Evolutionary conservation across 2,888 invertebrate species (phyloP).

Genomic region (Philereme vetulata): DNA sequence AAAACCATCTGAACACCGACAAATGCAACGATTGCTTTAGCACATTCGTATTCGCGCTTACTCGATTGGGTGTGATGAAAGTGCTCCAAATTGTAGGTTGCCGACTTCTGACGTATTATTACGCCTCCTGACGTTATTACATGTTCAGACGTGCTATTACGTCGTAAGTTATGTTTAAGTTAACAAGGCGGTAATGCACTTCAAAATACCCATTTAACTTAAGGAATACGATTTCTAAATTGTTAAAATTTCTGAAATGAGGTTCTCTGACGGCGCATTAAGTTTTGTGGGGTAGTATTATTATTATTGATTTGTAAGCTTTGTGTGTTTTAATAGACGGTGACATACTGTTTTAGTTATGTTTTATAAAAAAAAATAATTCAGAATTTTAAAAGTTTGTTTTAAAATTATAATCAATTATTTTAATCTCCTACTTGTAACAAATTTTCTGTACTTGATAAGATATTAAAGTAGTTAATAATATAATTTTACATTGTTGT

Average conservation of each 20-base stretch:
- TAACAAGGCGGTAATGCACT: conserved; percentile 38
- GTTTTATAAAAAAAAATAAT: too few relatives aligned
- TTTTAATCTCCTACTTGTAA: too few relatives aligned
- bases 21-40: background rate
- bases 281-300: too few relatives aligned
- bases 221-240: conserved; percentile 29
- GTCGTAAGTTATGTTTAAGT: conserved; percentile 35
- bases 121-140: conserved; percentile 33
- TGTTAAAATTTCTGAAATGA: conserved; percentile 12
- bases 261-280: too few relatives aligned
- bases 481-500: background rate
- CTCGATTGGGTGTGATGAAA: conserved; percentile 59
- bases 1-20: background rate
- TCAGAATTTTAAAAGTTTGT: too few relatives aligned
- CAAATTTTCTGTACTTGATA: too few relatives aligned
- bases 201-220: conserved; percentile 36
- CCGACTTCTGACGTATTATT: conserved; percentile 34
- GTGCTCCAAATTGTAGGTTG: conserved; percentile 56
- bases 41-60: conserved; percentile 41
- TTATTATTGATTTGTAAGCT: too few relatives aligned
- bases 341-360: too few relatives aligned
- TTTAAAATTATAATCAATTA: too few relatives aligned
- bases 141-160: conserved; percentile 22
- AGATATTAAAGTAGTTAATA: too few relatives aligned
- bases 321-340: too few relatives aligned